Conservation (phyloP, 2,113 vertebrate species). For the Chloroceryle aenea region DNA sequence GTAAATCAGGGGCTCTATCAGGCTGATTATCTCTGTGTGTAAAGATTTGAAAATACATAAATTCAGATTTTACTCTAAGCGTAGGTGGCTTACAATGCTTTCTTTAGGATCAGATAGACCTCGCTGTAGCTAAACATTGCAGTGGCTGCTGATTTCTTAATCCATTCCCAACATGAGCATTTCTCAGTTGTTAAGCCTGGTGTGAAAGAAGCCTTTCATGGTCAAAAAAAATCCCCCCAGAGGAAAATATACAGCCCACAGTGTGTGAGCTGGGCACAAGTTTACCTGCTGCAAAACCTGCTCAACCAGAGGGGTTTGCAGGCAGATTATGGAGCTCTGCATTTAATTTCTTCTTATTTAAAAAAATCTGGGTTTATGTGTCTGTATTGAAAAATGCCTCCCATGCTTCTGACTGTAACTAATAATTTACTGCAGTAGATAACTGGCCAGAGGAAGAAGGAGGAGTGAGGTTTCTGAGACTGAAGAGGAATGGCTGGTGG, state of each 20-base stretch:
- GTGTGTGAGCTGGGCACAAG: neutral
- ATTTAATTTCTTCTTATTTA: neutral
- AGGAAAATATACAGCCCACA: conserved; percentile 24
- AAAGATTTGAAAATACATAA: conserved; percentile 59
- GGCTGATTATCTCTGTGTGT: conserved; percentile 32
- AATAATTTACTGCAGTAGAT: neutral
- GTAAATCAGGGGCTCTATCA: conserved; percentile 33
- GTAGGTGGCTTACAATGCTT: conserved; percentile 32
- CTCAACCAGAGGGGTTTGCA: neutral
- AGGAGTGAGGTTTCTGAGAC: neutral
- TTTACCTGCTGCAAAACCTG: conserved; percentile 7
- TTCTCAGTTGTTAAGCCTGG: conserved; percentile 14
- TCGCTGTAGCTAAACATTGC: neutral
- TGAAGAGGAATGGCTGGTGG: neutral
- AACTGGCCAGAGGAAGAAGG: neutral
- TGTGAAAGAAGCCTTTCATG: conserved; percentile 49
- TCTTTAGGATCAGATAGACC: conserved; percentile 29
- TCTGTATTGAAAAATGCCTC: neutral
- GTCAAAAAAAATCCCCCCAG: neutral
- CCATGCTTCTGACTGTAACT: neutral
- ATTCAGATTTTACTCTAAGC: conserved; percentile 40
- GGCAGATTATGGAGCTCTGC: neutral
- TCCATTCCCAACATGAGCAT: neutral
- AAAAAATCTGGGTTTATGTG: neutral
- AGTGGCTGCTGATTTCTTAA: conserved; percentile 45